A percentile compares a stretch with the other conserved stretches of the same genome.
Conservation (phyloP, 1,140 invertebrate species). For the Chironomus tepperi region DNA sequence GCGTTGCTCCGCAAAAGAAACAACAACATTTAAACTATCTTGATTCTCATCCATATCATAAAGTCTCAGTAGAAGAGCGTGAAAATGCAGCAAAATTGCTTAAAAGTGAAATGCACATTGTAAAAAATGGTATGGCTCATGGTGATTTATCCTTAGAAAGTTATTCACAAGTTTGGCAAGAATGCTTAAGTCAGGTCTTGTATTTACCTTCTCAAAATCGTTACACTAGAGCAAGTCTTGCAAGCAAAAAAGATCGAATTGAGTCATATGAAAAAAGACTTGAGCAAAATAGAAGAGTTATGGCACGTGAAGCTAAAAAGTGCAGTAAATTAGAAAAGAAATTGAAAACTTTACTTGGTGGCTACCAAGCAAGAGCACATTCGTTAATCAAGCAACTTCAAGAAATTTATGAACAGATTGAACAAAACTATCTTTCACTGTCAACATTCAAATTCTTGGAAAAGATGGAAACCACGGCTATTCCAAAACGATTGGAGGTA, state of each 20-base stretch:
- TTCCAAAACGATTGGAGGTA: conserved; percentile 80
- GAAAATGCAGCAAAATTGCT: conserved; percentile 57
- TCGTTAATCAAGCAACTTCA: conserved; percentile 83
- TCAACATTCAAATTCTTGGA: conserved; percentile 88
- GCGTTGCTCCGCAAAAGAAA: conserved; percentile 33
- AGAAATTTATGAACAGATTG: conserved; percentile 81
- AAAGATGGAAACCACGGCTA: conserved; percentile 81
- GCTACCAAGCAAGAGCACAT: conserved; percentile 78
- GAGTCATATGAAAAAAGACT: conserved; percentile 88
- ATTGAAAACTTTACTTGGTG: conserved; percentile 84
- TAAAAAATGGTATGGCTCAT: conserved; percentile 89
- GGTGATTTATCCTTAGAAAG: conserved; percentile 85
- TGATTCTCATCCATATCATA: conserved; percentile 76
- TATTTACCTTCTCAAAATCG: conserved; percentile 81
- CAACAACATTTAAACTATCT: conserved; percentile 53
- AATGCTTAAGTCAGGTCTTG: conserved; percentile 82
- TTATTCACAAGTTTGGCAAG: conserved; percentile 94
- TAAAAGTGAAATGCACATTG: conserved; percentile 76
- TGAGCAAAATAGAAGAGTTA: conserved; percentile 86
- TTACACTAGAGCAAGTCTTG: conserved; percentile 88
- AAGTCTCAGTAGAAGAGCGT: conserved; percentile 62
- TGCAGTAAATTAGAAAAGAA: conserved; percentile 98
- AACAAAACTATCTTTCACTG: conserved; percentile 78
- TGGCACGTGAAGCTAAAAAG: conserved; percentile 91
- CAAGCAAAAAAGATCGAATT: conserved; percentile 90